Evolutionary conservation across 1,140 invertebrate species (phyloP), one percentile per base, ranked within the genome.

Genomic region (Tribolium madens): DNA sequence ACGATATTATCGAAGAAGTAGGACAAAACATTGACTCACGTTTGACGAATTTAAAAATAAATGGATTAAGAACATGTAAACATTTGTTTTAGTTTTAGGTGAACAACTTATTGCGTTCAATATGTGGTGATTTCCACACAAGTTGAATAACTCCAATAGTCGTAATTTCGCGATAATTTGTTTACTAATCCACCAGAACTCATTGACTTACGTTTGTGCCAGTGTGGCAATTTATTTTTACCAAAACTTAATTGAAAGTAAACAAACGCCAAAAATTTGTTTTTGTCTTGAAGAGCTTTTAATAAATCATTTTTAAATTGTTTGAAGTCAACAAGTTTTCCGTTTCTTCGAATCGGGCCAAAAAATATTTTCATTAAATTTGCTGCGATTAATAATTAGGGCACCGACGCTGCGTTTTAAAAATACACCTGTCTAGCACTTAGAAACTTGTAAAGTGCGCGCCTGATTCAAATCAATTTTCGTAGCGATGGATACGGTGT

Each of bases 401-500:
- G 57, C 57, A 64, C 10, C 57, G 57, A 64, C 57, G 57, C 57
- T 31, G 57, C 57, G 57, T 64, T 64, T 64, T 64, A 64, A 64
- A 64, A 64, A 64, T 64, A 64, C 26, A 64, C 57, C 57, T 64
- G 57, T 64, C 57, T 26, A 52, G 53, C 18, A 18, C 18, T 64
- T 64, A 33, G n/a, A 64, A 33, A 26, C 53, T 26, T 10, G 9
- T 26, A 26, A 57, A 57, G 10, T 14, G 57, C 57, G 10, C 57
- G 57, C 57, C 6, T 50, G 13, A 50, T 50, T 50, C 15, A 17
- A 50, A 50, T 13, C 12, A 7, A 13, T 0, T 7, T 50, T 33
- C 14, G 3, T 52, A 85, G 83, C 77, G n/a, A 92, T 92, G 87
- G 92, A 93, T 82, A 90, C 92, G 4, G 91, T 92, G 74, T 94